A percentile compares a stretch with the other conserved stretches of the same genome.
phyloP scores from a whole-genome alignment of 1,140 invertebrate species.

The Cydia amplana region DNA sequence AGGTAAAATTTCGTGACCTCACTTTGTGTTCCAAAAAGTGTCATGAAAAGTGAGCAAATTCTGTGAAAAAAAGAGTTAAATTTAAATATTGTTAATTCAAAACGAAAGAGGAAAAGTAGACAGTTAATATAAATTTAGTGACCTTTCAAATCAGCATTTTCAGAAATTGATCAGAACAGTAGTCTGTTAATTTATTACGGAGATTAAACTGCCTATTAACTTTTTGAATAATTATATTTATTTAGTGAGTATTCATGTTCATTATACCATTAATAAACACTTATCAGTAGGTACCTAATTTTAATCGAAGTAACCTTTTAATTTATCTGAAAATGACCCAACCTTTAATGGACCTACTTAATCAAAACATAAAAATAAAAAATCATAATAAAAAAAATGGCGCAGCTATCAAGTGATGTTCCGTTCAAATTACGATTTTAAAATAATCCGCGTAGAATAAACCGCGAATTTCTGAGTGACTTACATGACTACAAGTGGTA shows the following conservation, averaged over 20 bases:
- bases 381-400: no score
- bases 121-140: background rate
- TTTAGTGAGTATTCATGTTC: background rate
- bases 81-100: background rate
- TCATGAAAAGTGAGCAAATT: background rate
- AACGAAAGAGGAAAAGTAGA: background rate
- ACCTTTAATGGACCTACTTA: background rate
- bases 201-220: constrained; percentile 3
- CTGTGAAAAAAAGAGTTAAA: background rate
- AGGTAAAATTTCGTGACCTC: no score
- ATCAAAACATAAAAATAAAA: no score
- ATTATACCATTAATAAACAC: background rate
- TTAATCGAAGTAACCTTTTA: background rate
- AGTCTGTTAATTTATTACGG: background rate
- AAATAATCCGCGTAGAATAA: no score
- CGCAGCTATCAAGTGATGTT: no score
- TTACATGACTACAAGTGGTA: no score
- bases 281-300: background rate
- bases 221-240: background rate
- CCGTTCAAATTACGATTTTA: no score
- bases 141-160: background rate
- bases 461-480: no score
- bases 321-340: background rate
- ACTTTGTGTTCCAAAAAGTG: no score
- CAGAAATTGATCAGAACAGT: background rate